These are phyloP conservation scores for Lacerta agilis DNA, from an alignment of 2,797 vertebrate species.

Conservation along the genomic window DNA sequence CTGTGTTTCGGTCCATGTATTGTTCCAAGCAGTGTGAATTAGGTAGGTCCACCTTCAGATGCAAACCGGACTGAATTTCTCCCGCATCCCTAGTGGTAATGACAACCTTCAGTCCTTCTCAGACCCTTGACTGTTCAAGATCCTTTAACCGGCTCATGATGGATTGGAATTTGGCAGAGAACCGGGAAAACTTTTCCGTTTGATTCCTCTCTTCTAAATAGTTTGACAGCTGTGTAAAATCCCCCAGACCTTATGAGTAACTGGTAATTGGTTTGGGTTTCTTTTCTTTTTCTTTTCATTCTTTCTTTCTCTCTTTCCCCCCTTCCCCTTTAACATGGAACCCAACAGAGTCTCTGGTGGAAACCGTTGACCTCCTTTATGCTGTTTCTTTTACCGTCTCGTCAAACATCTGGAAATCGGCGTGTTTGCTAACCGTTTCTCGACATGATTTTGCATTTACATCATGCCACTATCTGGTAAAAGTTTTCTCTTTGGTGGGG, in stretches of 20 bases:
- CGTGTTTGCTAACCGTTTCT: conserved; percentile 84
- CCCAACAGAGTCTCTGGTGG: conserved; percentile 84
- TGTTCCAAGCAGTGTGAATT: too few relatives aligned
- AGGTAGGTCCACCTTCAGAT: too few relatives aligned
- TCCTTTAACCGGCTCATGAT: conserved; percentile 80
- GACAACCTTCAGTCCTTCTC: conserved; percentile 74
- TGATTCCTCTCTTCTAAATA: conserved; percentile 72
- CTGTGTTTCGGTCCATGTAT: too few relatives aligned
- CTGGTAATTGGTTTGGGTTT: conserved; percentile 78
- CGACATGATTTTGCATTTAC: conserved; percentile 90
- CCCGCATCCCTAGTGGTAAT: conserved; percentile 16
- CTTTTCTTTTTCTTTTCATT: background rate
- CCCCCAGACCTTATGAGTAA: conserved; percentile 73
- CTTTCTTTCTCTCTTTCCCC: background rate
- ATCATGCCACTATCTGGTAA: conserved; percentile 91
- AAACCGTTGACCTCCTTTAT: conserved; percentile 80
- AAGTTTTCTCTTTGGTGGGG: conserved; percentile 72
- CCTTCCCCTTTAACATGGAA: conserved; percentile 66
- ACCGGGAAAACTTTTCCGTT: conserved; percentile 73
- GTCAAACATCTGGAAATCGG: conserved; percentile 96
- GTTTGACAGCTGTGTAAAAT: conserved; percentile 82
- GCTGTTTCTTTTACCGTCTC: conserved; percentile 76
- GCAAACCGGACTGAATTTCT: too few relatives aligned
- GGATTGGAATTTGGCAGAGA: conserved; percentile 79
- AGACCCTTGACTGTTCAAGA: conserved; percentile 73